phyloP scores from a whole-genome alignment of 2,888 invertebrate species.

The Terebella lapidaria region DNA sequence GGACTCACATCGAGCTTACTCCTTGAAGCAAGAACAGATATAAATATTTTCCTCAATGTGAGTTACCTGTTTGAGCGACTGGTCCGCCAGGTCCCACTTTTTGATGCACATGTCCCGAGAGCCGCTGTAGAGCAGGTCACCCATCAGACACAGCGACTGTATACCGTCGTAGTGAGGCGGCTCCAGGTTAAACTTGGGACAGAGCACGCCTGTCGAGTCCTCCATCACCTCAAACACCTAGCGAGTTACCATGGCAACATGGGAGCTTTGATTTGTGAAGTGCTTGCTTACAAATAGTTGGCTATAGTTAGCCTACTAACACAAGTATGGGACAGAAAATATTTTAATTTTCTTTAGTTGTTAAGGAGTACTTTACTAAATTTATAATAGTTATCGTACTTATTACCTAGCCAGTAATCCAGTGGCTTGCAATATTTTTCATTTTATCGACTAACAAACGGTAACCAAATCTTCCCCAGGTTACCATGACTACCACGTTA shows the following conservation, averaged over 20 bases:
- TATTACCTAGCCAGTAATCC: too few relatives aligned
- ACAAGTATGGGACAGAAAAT: background rate
- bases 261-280: background rate
- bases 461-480: too few relatives aligned
- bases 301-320: too few relatives aligned
- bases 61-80: slow-evolving; percentile 50
- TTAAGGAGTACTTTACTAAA: background rate
- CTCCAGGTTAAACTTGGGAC: slow-evolving; percentile 65
- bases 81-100: slow-evolving; percentile 67
- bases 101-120: slow-evolving; percentile 81
- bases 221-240: slow-evolving; percentile 56
- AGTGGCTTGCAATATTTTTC: too few relatives aligned
- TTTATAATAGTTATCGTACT: too few relatives aligned
- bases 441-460: too few relatives aligned
- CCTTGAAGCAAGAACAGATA: background rate
- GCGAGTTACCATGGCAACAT: background rate
- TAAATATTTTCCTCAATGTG: too few relatives aligned
- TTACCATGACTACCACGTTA: too few relatives aligned
- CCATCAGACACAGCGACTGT: slow-evolving; percentile 69
- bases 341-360: background rate
- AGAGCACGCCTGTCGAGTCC: slow-evolving; percentile 55
- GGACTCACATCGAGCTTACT: background rate
- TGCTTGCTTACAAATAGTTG: background rate
- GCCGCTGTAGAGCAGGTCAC: slow-evolving; percentile 71
- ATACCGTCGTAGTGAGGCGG: slow-evolving; percentile 90